Base-by-base conservation (phyloP, 1,140 invertebrate genomes). In the Proales similis region DNA sequence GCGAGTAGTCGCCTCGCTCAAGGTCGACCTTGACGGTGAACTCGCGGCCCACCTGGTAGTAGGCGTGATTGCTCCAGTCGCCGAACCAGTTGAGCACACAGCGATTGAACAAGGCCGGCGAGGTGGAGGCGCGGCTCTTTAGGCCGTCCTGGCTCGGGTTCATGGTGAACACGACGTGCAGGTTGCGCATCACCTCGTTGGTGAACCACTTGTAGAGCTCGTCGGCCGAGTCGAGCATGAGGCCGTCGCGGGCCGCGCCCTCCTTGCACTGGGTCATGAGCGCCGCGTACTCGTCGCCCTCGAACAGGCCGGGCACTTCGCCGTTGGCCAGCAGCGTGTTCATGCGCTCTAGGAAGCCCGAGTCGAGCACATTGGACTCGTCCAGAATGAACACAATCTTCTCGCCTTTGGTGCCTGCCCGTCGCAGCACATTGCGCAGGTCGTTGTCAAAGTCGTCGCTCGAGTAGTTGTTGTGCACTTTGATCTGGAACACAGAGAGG, bases 11-110 rank as follows among this genome's bases (percentile, higher is more conserved):
- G 6, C 29, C 33, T 62, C 39, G 46, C 42, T 63, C 61, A 11
- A 63, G 29, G 22, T 82, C 81, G 38, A 82, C 69, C 66, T 76
- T 79, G 63, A 68, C 72, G 38, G 81, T 82, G 63, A 83, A 81
- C 67, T 82, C 80, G 51, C 72, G 68, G 39, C 79, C 78, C 64
- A 89, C 87, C 79, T 96, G 90, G 81, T 90, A 98, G 5, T 97
- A 78, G 1, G 94, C 91, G 11, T 88, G 87, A 72, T 95, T 89
- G 9, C 91, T 93, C 95, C 95, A 99, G 78, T 99, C 95, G 1
- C 95, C 95, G 74, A 98, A 98, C 95, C 95, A 99, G 76, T 99
- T 98, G 33, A 99, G 81, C 1, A 99, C 95, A 78, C 95, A 99
- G 73, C 94, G 83, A 80, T 99, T 99, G 80, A 99, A 99, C 17